phyloP scores from a whole-genome alignment of 2,888 invertebrate species.

The Hirudinaria manillensis region DNA sequence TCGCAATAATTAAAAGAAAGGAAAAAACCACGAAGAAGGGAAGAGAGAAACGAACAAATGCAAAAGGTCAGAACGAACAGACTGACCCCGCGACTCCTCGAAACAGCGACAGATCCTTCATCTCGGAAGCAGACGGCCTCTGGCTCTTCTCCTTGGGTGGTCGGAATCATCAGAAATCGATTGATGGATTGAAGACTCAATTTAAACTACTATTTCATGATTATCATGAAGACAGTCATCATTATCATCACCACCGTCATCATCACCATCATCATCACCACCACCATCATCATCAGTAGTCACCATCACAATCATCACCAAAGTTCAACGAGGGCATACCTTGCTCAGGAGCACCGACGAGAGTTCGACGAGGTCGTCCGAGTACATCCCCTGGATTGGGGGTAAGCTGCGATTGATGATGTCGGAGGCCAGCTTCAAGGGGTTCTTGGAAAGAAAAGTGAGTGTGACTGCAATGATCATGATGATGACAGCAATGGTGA shows the following conservation, averaged over 20 bases:
- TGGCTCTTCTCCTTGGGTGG: background rate
- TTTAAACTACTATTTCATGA: background rate
- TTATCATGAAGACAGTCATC: background rate
- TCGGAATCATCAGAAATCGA: no score
- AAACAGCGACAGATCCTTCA: conserved; percentile 7
- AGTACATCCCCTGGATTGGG: conserved; percentile 44
- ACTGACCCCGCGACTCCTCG: background rate
- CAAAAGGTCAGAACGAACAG: background rate
- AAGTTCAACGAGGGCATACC: conserved; percentile 37
- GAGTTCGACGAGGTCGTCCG: conserved; percentile 43
- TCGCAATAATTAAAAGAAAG: no score
- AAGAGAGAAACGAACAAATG: background rate
- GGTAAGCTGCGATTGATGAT: conserved; percentile 48
- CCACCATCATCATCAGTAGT: no score
- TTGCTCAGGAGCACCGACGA: conserved; percentile 48
- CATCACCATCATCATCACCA: conserved; percentile 28
- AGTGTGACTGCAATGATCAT: background rate
- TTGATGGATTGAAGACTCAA: background rate
- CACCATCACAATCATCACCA: conserved; percentile 25
- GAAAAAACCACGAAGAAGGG: background rate
- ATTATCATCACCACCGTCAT: conserved; percentile 28
- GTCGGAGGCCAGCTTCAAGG: conserved; percentile 48
- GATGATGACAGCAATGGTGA: background rate
- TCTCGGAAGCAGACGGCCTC: background rate
- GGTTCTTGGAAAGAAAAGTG: conserved; percentile 44